Base-by-base conservation (phyloP, 2,888 invertebrate species). In the Protula sp. region DNA sequence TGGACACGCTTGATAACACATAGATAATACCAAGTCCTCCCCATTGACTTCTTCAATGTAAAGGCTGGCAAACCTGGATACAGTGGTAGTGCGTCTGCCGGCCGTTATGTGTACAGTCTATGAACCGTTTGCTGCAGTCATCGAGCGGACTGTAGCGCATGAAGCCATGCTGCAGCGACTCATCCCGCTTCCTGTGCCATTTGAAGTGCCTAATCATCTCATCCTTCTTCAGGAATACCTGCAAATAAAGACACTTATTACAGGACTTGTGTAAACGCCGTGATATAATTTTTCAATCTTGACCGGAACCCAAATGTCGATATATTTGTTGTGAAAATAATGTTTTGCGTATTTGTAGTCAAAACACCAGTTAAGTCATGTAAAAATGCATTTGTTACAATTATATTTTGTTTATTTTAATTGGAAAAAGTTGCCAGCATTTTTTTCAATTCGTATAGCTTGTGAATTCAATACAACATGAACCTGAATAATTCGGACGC, bases 141-240 rank as follows among this genome's bases (percentile, higher is more conserved):
- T 98, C 97, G 66, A 91, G 86, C 0, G 97, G 94, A 57, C 94
- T 94, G 81, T 94, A 98, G 58, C 94, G 85, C 78, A 94, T 90
- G 83, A 94, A 94, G 22, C 97, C 97, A 76, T 97, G 92, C 68
- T 94, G 92, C 38, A 98, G 83, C 3, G 94, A 94, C 80, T 98
- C 97, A 76, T 95, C 95, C 1, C 97, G 87, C 83, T 98, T 98
- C 84, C 95, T 94, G 84, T 98, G 97, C 97, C 97, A 97, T 85
- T 98, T 98, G 78, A 94, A 93, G 82, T 98, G 97, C 48, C 97
- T 87, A 67, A 97, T 95, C 90, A 98, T 97, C 80, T 98, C 97
- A 81, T 98, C 98, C 79, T 97, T 95, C 83, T 97, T 95, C 74
- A 93, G 89, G 78, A 98, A 92, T n/a, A 95, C 92, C 77, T 82